These are phyloP conservation scores for Pseudococcus longispinus DNA, from an alignment of 2,888 invertebrate species.

Conservation along the genomic window DNA sequence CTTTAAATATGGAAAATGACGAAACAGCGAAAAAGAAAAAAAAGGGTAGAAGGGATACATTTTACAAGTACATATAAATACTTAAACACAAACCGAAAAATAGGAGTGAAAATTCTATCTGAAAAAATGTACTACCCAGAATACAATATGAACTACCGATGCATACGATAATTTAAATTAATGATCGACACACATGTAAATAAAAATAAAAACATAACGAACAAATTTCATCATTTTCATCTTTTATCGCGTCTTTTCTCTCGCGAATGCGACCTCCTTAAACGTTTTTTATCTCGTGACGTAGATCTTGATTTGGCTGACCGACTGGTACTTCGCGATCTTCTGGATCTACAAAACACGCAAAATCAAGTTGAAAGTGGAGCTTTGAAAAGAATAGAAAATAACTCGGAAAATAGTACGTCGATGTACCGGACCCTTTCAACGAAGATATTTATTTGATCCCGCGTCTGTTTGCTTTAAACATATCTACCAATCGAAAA, in stretches of 20 bases:
- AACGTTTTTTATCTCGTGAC: constrained; percentile 39
- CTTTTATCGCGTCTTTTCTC: constrained; percentile 47
- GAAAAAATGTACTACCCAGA: background rate
- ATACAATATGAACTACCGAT: background rate
- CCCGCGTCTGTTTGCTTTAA: too few species aligned
- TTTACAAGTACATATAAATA: background rate
- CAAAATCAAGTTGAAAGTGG: background rate
- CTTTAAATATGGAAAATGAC: background rate
- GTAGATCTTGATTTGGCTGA: constrained; percentile 36
- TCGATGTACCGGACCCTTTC: too few species aligned
- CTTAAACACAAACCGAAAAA: background rate
- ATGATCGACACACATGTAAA: background rate
- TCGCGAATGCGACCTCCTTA: constrained; percentile 37
- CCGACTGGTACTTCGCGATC: constrained; percentile 27
- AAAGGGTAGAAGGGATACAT: background rate
- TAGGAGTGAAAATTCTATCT: background rate
- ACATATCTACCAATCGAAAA: too few species aligned
- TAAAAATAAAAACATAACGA: background rate
- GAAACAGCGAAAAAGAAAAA: background rate
- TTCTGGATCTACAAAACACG: background rate
- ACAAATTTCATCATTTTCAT: background rate
- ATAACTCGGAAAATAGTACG: too few species aligned
- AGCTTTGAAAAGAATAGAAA: background rate
- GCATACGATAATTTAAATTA: background rate
- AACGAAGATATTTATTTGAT: too few species aligned